Evolutionary conservation across 2,113 vertebrate genomes (phyloP).

Genomic region (Mastomys natalensis): DNA sequence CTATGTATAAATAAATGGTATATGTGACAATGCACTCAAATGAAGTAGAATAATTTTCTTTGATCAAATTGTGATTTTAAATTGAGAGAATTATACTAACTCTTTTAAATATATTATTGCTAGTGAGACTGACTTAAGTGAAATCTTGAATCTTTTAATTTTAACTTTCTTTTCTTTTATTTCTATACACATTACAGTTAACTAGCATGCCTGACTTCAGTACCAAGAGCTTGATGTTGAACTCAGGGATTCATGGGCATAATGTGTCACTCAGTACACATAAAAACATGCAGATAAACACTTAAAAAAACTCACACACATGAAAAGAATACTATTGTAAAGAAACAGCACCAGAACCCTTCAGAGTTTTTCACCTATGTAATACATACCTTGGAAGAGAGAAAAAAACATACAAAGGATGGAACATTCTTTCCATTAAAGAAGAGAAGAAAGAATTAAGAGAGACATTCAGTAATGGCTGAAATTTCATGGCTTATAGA

Average conservation of each 20-base stretch:
- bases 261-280: neutral
- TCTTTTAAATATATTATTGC: neutral
- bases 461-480: neutral
- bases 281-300: neutral
- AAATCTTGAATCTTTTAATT: neutral
- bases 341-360: neutral
- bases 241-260: neutral
- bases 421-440: neutral
- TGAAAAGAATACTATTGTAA: neutral
- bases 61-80: neutral
- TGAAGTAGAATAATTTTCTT: neutral
- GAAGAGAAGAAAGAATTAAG: neutral
- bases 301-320: neutral
- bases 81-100: neutral
- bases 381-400: neutral
- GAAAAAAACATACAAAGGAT: neutral
- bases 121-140: neutral
- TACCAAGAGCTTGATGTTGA: neutral
- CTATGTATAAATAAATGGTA: neutral
- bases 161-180: neutral
- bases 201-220: neutral
- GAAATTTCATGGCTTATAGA: neutral
- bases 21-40: neutral
- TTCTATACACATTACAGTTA: neutral
- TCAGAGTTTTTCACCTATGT: neutral